Conservation (phyloP, 2,888 invertebrate genomes). For the Xylota segnis region DNA sequence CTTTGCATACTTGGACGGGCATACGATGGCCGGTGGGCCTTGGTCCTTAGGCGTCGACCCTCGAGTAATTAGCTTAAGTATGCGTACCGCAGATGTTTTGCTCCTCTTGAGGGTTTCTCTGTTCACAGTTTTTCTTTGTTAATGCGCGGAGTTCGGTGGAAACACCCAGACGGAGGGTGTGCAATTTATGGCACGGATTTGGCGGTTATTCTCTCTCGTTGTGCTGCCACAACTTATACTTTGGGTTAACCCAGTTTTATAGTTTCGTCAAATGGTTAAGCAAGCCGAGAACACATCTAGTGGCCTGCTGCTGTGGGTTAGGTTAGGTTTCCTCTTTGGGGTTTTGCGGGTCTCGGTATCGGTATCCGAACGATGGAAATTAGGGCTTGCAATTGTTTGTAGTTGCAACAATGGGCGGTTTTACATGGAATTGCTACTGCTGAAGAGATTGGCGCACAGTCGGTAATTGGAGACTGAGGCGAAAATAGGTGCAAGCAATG, state of each 20-base stretch:
- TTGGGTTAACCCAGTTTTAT: conserved; percentile 59
- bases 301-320: conserved; percentile 4
- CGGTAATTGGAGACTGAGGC: conserved; percentile 34
- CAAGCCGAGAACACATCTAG: conserved; percentile 60
- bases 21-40: conserved; percentile 1
- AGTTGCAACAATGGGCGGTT: conserved; percentile 27
- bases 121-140: conserved; percentile 7
- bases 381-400: conserved; percentile 45
- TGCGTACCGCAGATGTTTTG: conserved; percentile 38
- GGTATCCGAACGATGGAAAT: conserved; percentile 22
- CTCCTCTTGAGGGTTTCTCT: background rate
- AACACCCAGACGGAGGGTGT: background rate
- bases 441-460: conserved; percentile 19
- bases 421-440: conserved; percentile 17
- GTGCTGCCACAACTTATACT: conserved; percentile 41
- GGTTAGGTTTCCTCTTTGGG: conserved; percentile 35
- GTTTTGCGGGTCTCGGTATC: conserved; percentile 26
- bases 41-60: conserved; percentile 1
- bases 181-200: background rate
- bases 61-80: conserved; percentile 51
- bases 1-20: background rate
- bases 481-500: conserved; percentile 13
- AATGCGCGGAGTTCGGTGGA: conserved; percentile 11
- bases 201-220: background rate
- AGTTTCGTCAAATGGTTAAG: conserved; percentile 53